phyloP scores from a whole-genome alignment of 1,140 invertebrate genomes.

The Temnothorax curvispinosus region DNA sequence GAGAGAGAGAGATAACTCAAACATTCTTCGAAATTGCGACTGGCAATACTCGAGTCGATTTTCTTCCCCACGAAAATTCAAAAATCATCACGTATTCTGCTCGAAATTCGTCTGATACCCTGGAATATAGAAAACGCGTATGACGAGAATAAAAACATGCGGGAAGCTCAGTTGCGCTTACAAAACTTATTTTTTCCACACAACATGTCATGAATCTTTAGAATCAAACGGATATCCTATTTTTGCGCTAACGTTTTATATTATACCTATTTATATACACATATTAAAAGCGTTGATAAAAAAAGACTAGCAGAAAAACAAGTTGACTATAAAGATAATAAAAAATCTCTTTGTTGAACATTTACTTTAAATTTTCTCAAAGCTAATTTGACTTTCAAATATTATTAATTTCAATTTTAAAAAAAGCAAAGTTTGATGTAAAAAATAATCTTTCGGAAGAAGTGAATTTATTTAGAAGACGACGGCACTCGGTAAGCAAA shows the following conservation, averaged over 20 bases:
- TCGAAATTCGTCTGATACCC: not conserved
- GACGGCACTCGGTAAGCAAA: not conserved
- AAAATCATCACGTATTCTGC: slow-evolving; percentile 30
- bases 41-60: slow-evolving; percentile 25
- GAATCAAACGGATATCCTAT: not conserved
- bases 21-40: slow-evolving; percentile 11
- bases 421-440: not conserved
- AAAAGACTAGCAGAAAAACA: not conserved
- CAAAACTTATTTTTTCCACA: not conserved
- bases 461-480: not conserved
- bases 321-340: not conserved
- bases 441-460: not conserved
- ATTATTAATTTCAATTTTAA: not conserved
- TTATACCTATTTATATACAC: not conserved
- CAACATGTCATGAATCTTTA: not conserved
- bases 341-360: not conserved
- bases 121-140: not conserved
- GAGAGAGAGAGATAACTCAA: not conserved
- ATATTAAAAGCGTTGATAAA: not conserved
- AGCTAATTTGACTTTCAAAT: not conserved
- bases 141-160: slow-evolving; percentile 32
- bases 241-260: not conserved
- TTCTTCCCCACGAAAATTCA: not conserved
- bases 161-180: not conserved
- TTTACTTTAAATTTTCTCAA: not conserved